Percentiles rank a stretch among this genome's conserved stretches.
These are phyloP conservation scores for Otus sunia DNA, from an alignment of 2,113 vertebrate genomes.

Conservation along the genomic window DNA sequence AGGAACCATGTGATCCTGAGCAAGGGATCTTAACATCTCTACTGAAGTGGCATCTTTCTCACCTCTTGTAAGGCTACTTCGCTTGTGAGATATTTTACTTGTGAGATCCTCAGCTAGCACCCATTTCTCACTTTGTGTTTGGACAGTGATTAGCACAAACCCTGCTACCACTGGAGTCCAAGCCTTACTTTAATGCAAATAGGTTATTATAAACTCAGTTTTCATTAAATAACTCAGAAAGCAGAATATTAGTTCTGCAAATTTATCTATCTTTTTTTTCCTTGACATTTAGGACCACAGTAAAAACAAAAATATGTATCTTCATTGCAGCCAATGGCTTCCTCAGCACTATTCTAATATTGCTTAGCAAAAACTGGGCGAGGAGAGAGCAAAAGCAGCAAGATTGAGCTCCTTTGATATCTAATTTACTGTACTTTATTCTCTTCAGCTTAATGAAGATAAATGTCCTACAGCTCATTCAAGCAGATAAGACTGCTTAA, in stretches of 20 bases:
- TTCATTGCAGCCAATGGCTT: background rate
- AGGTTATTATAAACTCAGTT: background rate
- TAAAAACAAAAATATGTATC: background rate
- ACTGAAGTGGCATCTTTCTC: background rate
- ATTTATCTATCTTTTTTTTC: background rate
- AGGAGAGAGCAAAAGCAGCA: background rate
- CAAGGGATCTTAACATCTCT: background rate
- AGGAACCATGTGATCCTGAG: background rate
- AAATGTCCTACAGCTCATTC: conserved; percentile 72
- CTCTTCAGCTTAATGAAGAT: conserved; percentile 72
- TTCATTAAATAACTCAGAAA: background rate
- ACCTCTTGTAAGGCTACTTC: background rate
- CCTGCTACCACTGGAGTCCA: background rate
- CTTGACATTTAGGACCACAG: background rate
- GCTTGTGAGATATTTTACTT: background rate
- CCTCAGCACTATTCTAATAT: background rate
- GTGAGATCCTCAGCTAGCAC: background rate
- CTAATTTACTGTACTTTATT: conserved; percentile 76
- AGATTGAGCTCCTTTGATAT: conserved; percentile 20
- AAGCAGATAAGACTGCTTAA: conserved; percentile 77
- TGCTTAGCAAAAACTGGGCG: background rate
- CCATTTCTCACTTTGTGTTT: background rate
- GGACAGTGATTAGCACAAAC: background rate
- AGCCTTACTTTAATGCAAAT: background rate
- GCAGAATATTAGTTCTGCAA: background rate